A percentile compares a stretch with the other conserved stretches of the same genome.
Conservation (phyloP, 2,113 vertebrate species). For the Tichodroma muraria region DNA sequence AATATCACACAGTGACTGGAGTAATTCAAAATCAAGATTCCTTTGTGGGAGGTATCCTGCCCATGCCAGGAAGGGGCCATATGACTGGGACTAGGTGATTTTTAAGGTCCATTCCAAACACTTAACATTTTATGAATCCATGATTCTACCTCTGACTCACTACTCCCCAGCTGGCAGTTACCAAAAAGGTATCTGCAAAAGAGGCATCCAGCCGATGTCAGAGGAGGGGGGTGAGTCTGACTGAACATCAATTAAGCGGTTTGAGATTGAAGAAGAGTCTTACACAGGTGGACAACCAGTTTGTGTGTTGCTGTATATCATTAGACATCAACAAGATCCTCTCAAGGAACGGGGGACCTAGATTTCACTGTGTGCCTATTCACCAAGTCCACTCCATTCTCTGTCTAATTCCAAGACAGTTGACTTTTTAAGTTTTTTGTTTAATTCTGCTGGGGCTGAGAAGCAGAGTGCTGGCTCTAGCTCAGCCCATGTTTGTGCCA, state of each 20-base stretch:
- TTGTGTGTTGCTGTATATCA: background rate
- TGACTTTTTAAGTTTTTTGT: background rate
- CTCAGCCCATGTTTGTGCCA: background rate
- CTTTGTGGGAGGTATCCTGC: background rate
- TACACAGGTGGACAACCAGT: background rate
- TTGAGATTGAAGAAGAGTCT: background rate
- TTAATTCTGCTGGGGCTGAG: background rate
- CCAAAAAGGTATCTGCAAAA: background rate
- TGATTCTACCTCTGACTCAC: background rate
- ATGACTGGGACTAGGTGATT: background rate
- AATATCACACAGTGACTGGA: background rate
- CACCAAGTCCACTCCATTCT: background rate
- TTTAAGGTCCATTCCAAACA: background rate
- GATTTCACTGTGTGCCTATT: background rate
- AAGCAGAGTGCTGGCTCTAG: background rate
- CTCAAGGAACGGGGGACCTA: background rate
- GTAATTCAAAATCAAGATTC: background rate
- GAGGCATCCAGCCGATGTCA: background rate
- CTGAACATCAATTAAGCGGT: background rate
- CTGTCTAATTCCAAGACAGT: background rate
- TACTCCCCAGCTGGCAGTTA: background rate
- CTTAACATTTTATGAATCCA: background rate
- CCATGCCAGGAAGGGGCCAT: fast-evolving
- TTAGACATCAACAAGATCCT: background rate
- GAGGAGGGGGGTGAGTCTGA: background rate